Evolutionary conservation across 2,888 invertebrate genomes (phyloP).

Genomic region (Orthonevra nobilis): DNA sequence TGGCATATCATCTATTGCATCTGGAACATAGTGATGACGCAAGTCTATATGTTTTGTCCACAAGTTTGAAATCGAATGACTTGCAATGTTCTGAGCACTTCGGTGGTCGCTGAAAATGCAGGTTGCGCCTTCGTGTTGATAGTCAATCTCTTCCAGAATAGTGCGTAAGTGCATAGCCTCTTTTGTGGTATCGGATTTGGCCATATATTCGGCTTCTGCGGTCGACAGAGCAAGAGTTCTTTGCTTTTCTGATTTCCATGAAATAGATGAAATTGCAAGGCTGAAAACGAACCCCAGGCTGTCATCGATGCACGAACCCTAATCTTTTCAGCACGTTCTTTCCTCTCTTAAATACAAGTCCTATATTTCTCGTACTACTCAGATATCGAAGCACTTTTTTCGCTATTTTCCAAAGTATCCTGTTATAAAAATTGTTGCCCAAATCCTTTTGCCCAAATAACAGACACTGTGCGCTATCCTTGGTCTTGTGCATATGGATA

Average conservation of each 20-base stretch:
- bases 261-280: background rate
- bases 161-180: background rate
- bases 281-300: background rate
- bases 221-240: constrained; percentile 31
- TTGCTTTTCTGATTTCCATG: constrained; percentile 33
- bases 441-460: background rate
- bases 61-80: background rate
- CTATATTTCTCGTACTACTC: background rate
- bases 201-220: constrained; percentile 47
- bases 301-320: background rate
- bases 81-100: background rate
- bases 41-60: background rate
- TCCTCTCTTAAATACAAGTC: background rate
- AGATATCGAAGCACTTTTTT: background rate
- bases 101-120: background rate
- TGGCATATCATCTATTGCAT: background rate
- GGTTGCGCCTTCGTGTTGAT: background rate
- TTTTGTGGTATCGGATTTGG: constrained; percentile 1
- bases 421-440: background rate
- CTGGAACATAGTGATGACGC: background rate
- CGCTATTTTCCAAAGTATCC: background rate
- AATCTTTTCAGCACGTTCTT: background rate
- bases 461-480: background rate
- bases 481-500: background rate
- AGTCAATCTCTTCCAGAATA: background rate